Conservation (phyloP, 1,140 invertebrate genomes). For the Drosophila biarmipes region DNA sequence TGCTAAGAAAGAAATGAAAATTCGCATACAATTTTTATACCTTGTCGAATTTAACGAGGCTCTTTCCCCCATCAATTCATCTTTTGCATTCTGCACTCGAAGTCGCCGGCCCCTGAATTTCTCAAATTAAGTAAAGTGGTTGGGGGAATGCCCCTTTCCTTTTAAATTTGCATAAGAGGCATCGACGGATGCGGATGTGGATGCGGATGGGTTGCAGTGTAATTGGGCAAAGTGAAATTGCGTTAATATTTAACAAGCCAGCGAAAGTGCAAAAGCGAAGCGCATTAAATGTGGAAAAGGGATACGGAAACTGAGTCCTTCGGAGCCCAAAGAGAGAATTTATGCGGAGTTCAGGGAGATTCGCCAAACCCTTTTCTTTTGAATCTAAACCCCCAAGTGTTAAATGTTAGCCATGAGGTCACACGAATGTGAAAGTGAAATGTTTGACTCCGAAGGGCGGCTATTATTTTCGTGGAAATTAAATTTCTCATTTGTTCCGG, state of each 20-base stretch:
- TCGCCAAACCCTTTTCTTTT: not conserved
- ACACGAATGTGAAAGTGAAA: constrained; percentile 1
- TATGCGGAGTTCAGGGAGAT: constrained; percentile 50
- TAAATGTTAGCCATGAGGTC: constrained; percentile 39
- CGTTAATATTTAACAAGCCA: constrained; percentile 80
- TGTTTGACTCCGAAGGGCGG: not conserved
- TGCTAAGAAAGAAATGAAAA: constrained; percentile 58
- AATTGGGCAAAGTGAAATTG: constrained; percentile 80
- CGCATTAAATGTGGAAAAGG: constrained; percentile 38
- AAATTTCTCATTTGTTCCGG: constrained; percentile 23
- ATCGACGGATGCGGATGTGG: constrained; percentile 16
- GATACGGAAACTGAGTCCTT: constrained; percentile 34
- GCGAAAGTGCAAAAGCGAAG: constrained; percentile 66
- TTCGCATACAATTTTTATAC: constrained; percentile 68
- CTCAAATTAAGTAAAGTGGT: constrained; percentile 65
- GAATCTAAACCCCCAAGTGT: constrained; percentile 23
- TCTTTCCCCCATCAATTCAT: constrained; percentile 48
- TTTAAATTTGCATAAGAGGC: constrained; percentile 67
- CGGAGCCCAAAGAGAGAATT: constrained; percentile 46
- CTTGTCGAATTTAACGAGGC: constrained; percentile 71
- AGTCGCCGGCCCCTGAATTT: constrained; percentile 25
- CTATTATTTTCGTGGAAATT: constrained; percentile 21
- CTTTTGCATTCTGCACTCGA: constrained; percentile 31
- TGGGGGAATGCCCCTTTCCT: constrained; percentile 7
- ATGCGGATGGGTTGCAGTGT: constrained; percentile 61